Evolutionary conservation across 1,140 invertebrate species (phyloP).

Genomic region (Achroia grisella): DNA sequence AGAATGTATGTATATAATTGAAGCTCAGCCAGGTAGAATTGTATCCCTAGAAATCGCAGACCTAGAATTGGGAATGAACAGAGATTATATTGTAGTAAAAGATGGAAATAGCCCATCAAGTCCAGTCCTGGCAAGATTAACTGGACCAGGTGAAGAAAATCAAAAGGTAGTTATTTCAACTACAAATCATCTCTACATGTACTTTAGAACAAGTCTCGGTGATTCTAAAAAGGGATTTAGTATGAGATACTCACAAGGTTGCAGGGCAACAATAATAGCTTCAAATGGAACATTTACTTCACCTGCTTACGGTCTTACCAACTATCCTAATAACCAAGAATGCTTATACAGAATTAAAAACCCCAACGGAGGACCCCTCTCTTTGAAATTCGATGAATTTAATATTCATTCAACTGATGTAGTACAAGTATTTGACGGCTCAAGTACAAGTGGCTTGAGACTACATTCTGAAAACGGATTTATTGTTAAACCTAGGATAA

Average conservation of each 20-base stretch:
- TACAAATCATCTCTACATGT: conserved; percentile 90
- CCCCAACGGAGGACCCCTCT: conserved; percentile 86
- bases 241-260: conserved; percentile 92
- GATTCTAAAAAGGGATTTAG: conserved; percentile 93
- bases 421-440: conserved; percentile 93
- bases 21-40: conserved; percentile 90
- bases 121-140: conserved; percentile 86
- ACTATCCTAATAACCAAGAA: conserved; percentile 94
- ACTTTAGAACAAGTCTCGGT: conserved; percentile 92
- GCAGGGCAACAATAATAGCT: conserved; percentile 85
- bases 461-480: conserved; percentile 93
- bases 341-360: conserved; percentile 92
- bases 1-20: conserved; percentile 94
- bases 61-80: conserved; percentile 88
- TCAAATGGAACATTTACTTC: conserved; percentile 90
- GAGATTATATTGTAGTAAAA: conserved; percentile 91
- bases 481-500: conserved; percentile 89
- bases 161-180: conserved; percentile 93
- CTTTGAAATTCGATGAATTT: conserved; percentile 90
- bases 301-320: conserved; percentile 87
- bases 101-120: conserved; percentile 92
- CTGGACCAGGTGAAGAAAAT: conserved; percentile 85
- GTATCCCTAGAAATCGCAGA: conserved; percentile 93
- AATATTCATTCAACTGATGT: conserved; percentile 89
- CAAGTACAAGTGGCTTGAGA: conserved; percentile 86